phyloP scores from a whole-genome alignment of 1,140 invertebrate species.

The Telenomus remus region DNA sequence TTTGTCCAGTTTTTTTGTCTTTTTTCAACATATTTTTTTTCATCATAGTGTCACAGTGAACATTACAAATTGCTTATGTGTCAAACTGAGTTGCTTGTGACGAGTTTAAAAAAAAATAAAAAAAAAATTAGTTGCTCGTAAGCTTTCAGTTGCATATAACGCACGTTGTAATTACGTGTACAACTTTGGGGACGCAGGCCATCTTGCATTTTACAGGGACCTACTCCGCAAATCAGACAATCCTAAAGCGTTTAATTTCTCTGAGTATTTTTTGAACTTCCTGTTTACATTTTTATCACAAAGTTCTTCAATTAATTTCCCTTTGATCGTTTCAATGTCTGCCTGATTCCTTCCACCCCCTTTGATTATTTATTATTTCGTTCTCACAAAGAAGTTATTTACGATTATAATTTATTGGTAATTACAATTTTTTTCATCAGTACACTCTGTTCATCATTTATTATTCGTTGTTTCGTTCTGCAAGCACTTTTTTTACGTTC shows the following conservation, averaged over 20 bases:
- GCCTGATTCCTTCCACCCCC: conserved; percentile 59
- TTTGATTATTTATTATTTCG: conserved; percentile 55
- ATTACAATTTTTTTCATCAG: conserved; percentile 13
- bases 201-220: conserved; percentile 76
- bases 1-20: conserved; percentile 13
- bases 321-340: conserved; percentile 76
- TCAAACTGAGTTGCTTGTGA: conserved; percentile 32
- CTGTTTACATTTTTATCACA: conserved; percentile 58
- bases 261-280: conserved; percentile 61
- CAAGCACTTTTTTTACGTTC: conserved; percentile 44
- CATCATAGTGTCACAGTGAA: conserved; percentile 40
- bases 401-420: conserved; percentile 34
- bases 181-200: conserved; percentile 76
- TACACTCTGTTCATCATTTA: conserved; percentile 32
- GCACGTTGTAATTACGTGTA: conserved; percentile 66
- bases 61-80: conserved; percentile 56
- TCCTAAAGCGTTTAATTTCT: conserved; percentile 75
- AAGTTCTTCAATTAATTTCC: conserved; percentile 67
- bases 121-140: conserved; percentile 8
- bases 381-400: conserved; percentile 28
- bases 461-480: conserved; percentile 1
- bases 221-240: conserved; percentile 76
- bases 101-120: conserved; percentile 8
- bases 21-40: conserved; percentile 60
- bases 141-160: conserved; percentile 48